Evolutionary conservation across 2,888 invertebrate species (phyloP).

Genomic region (Eupithecia abbreviata): DNA sequence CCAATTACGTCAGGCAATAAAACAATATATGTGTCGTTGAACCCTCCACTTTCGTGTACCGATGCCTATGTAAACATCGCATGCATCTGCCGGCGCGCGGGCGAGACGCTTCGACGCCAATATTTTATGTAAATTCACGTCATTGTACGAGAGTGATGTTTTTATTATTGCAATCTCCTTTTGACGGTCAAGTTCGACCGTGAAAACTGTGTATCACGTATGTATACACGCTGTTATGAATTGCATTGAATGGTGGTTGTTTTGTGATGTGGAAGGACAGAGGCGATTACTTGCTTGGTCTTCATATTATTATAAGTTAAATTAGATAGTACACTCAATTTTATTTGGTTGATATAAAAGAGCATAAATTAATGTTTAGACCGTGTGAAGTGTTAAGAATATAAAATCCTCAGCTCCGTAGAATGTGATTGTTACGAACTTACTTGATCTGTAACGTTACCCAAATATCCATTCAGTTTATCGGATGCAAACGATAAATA

Average conservation of each 20-base stretch:
- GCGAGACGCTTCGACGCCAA: slow-evolving; percentile 75
- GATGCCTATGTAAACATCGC: slow-evolving; percentile 73
- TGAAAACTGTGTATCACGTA: slow-evolving; percentile 62
- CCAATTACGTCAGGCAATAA: slow-evolving; percentile 80
- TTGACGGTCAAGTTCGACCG: slow-evolving; percentile 80
- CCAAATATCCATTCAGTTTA: slow-evolving; percentile 10
- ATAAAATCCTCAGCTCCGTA: not conserved
- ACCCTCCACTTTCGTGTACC: slow-evolving; percentile 68
- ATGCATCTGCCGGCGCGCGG: slow-evolving; percentile 65
- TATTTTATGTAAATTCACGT: slow-evolving; percentile 83
- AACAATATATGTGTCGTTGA: slow-evolving; percentile 80
- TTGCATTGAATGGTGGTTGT: slow-evolving; percentile 31
- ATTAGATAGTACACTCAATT: too few species aligned
- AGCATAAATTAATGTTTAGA: not conserved
- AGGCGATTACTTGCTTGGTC: not conserved
- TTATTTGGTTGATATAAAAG: not conserved
- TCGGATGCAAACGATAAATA: slow-evolving; percentile 19
- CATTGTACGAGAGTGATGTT: slow-evolving; percentile 79
- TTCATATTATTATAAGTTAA: not conserved
- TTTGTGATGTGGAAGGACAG: not conserved
- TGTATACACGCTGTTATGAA: slow-evolving; percentile 30
- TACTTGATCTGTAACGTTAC: not conserved
- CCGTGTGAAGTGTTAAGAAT: not conserved
- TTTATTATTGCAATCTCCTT: slow-evolving; percentile 76
- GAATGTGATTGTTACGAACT: not conserved